Conservation (phyloP, 2,113 vertebrate genomes). For the Ageneiosus marmoratus region DNA sequence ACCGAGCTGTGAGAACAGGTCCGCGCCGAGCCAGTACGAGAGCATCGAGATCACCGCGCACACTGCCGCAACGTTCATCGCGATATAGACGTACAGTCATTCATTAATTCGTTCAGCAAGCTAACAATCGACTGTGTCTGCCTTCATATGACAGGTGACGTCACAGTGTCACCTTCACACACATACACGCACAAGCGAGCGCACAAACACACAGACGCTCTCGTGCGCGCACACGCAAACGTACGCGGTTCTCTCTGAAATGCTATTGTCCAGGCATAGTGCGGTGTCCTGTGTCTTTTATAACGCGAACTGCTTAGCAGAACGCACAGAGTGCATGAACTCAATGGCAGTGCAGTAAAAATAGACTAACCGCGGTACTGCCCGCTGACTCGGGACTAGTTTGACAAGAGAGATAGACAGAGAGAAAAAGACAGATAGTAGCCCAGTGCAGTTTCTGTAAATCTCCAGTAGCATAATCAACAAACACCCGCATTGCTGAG, state of each 20-base stretch:
- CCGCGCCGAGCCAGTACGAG: constrained; percentile 64
- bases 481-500: not conserved
- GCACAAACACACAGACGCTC: not conserved
- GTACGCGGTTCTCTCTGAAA: not conserved
- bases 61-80: constrained; percentile 50
- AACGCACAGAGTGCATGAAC: constrained; percentile 10
- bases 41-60: constrained; percentile 67
- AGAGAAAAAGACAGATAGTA: not conserved
- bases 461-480: not conserved
- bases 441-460: not conserved
- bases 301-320: not conserved
- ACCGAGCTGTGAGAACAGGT: constrained; percentile 59
- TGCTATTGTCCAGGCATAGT: constrained; percentile 13
- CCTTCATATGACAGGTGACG: constrained; percentile 44
- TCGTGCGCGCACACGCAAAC: constrained; percentile 10
- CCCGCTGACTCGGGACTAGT: not conserved
- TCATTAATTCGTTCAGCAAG: constrained; percentile 5
- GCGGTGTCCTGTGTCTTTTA: not conserved
- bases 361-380: constrained; percentile 21
- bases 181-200: not conserved
- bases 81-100: constrained; percentile 8
- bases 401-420: not conserved
- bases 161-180: constrained; percentile 31
- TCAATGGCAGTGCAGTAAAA: constrained; percentile 20
- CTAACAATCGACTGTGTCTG: not conserved